Conservation (phyloP, 2,888 invertebrate genomes). For the Spatulosminthurus flaviceps region DNA sequence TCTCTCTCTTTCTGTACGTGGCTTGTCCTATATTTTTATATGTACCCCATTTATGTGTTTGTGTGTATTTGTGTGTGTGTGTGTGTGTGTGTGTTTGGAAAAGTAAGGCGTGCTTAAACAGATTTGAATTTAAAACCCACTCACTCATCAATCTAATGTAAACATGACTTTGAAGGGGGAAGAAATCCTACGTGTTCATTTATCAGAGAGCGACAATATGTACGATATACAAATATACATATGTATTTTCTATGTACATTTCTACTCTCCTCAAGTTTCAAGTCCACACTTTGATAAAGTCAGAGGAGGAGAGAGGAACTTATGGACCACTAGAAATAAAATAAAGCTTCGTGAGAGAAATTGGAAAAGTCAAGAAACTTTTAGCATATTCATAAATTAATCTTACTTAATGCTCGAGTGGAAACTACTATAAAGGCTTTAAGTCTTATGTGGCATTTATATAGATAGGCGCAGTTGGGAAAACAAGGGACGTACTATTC, state of each 20-base stretch:
- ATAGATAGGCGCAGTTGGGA: no score
- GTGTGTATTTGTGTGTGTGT: no score
- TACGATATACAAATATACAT: no score
- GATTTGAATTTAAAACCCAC: constrained; percentile 28
- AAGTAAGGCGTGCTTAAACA: constrained; percentile 21
- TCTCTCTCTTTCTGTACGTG: not conserved
- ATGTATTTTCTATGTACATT: no score
- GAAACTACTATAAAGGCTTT: not conserved
- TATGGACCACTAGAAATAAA: not conserved
- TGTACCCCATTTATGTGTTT: no score
- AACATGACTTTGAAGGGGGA: not conserved
- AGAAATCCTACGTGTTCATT: constrained; percentile 3
- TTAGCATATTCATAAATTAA: constrained; percentile 28
- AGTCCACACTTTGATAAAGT: not conserved
- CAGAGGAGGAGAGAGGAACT: not conserved
- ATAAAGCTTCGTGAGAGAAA: constrained; percentile 22
- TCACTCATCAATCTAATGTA: constrained; percentile 30
- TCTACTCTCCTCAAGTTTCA: not conserved
- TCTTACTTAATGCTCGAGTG: constrained; percentile 19
- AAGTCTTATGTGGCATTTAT: not conserved
- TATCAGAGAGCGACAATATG: not conserved
- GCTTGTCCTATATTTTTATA: no score
- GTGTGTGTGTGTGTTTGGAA: not conserved
- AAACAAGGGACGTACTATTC: no score
- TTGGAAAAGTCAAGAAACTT: constrained; percentile 16